A percentile compares a stretch with the other conserved stretches of the same genome.
These are phyloP conservation scores for Acleris cristana DNA, from an alignment of 2,888 invertebrate genomes.

Conservation along the genomic window DNA sequence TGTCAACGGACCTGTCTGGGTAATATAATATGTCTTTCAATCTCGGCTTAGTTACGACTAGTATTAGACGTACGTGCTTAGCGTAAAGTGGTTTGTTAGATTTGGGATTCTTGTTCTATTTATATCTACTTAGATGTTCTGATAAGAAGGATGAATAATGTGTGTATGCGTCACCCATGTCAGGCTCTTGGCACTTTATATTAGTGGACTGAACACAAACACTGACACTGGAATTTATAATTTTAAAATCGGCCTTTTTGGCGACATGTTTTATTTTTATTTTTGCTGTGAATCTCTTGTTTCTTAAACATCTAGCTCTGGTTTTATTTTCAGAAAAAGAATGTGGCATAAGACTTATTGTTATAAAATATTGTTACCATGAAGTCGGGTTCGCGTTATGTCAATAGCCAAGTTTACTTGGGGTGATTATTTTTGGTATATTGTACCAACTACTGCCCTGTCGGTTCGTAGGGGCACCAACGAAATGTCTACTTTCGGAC, in stretches of 20 bases:
- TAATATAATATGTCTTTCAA: slow-evolving; percentile 22
- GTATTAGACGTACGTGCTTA: slow-evolving; percentile 10
- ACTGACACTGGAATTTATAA: no score
- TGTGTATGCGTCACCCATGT: background rate
- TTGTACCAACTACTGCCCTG: slow-evolving; percentile 1
- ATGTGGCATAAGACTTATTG: no score
- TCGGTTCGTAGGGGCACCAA: background rate
- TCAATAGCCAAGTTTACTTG: slow-evolving; percentile 4
- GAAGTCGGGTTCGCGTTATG: slow-evolving; percentile 11
- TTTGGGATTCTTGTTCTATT: background rate
- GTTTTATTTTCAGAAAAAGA: no score
- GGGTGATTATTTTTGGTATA: slow-evolving; percentile 5
- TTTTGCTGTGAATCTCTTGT: no score
- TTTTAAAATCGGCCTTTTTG: no score
- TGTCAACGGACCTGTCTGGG: slow-evolving; percentile 17
- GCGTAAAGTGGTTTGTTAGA: background rate
- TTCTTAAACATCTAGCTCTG: no score
- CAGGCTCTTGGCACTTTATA: no score
- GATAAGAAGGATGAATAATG: background rate
- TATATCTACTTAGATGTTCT: background rate
- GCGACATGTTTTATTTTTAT: no score
- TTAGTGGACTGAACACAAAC: no score
- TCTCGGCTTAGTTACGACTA: slow-evolving; percentile 9
- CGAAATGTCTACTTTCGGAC: background rate
- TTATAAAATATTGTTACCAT: background rate